A percentile compares a stretch with the other conserved stretches of the same genome.
phyloP scores from a whole-genome alignment of 2,797 vertebrate genomes.

The Cryptoblepharus egeriae region DNA sequence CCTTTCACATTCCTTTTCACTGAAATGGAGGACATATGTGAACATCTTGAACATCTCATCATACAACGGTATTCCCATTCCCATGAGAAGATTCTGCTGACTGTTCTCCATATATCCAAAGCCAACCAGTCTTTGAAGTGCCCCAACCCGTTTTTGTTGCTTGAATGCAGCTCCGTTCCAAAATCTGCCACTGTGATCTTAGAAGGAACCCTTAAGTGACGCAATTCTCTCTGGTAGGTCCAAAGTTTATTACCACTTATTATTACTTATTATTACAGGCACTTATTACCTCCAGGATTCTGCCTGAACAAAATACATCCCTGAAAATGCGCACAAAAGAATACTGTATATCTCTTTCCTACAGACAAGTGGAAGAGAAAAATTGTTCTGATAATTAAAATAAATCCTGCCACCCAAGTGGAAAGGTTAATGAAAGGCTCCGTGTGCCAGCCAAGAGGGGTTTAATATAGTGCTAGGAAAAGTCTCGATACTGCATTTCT shows the following conservation, averaged over 20 bases:
- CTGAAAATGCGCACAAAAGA: neutral
- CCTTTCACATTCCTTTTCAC: no score
- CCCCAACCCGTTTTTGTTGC: neutral
- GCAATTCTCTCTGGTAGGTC: neutral
- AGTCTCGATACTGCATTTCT: constrained; percentile 39
- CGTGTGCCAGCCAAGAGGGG: constrained; percentile 19
- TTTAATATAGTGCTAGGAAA: constrained; percentile 12
- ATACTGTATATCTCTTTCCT: neutral
- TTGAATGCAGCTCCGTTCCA: neutral
- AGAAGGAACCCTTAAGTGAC: neutral
- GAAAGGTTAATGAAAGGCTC: constrained; percentile 24
- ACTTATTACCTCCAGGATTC: no score
- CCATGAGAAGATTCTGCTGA: neutral
- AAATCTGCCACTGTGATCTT: neutral
- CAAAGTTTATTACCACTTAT: no score
- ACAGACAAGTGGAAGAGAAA: neutral
- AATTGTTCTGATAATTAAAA: constrained; percentile 6
- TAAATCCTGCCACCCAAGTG: neutral
- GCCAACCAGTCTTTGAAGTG: neutral
- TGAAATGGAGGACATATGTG: no score
- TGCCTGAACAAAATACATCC: constrained; percentile 4
- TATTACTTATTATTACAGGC: no score
- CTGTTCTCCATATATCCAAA: neutral
- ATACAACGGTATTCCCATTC: no score
- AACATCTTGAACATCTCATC: no score